A percentile compares a stretch with the other conserved stretches of the same genome.
Evolutionary conservation across 2,888 invertebrate species (phyloP).

Genomic region (Fragum fragum): DNA sequence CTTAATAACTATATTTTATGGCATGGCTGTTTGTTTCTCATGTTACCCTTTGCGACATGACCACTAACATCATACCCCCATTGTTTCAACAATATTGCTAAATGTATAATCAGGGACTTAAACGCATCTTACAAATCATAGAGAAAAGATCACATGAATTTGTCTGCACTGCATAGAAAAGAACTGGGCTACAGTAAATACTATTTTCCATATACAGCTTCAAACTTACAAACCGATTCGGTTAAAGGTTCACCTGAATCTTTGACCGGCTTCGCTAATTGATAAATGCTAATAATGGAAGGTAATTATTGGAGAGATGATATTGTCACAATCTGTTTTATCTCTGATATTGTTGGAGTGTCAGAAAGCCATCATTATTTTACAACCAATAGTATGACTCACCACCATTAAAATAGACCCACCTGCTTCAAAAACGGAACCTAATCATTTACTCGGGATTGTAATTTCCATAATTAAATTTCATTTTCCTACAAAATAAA

Average conservation of each 20-base stretch:
- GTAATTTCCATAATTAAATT: too few species aligned
- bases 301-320: neutral
- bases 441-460: too few species aligned
- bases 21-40: neutral
- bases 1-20: neutral
- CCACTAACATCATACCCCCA: too few species aligned
- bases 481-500: too few species aligned
- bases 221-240: neutral
- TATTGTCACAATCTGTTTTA: slow-evolving; percentile 2
- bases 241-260: neutral
- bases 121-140: too few species aligned
- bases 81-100: too few species aligned
- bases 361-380: slow-evolving; percentile 2
- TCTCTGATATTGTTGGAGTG: neutral
- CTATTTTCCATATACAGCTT: too few species aligned
- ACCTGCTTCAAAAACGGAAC: neutral
- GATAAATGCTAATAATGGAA: slow-evolving; percentile 1
- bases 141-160: too few species aligned
- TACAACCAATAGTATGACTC: neutral
- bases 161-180: too few species aligned
- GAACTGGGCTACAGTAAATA: too few species aligned
- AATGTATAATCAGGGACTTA: too few species aligned
- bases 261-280: neutral
- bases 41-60: neutral
- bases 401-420: neutral